Percentiles rank a stretch among this genome's conserved stretches.
These are phyloP conservation scores for Tachyglossus aculeatus DNA, from an alignment of 2,797 vertebrate species.

Conservation along the genomic window DNA sequence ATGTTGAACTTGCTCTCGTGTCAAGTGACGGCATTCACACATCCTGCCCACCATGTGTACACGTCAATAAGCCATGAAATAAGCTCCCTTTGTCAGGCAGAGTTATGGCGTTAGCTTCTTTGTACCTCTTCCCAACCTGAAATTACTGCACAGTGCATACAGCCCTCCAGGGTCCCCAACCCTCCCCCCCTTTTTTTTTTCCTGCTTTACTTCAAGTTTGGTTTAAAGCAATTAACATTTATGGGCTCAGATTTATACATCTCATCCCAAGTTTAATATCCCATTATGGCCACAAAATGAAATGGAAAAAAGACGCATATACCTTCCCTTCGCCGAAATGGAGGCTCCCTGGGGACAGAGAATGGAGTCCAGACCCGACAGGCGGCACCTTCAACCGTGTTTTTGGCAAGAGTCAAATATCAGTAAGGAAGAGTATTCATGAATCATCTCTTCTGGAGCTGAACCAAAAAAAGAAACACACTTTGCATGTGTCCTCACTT, in stretches of 20 bases:
- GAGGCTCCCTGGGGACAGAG: conserved; percentile 20
- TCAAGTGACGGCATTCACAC: too few species aligned
- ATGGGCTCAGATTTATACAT: conserved; percentile 37
- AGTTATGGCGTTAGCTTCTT: too few species aligned
- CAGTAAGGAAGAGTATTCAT: conserved; percentile 2
- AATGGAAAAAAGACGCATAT: conserved; percentile 55
- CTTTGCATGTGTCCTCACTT: conserved; percentile 16
- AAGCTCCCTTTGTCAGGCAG: too few species aligned
- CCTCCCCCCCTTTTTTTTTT: conserved; percentile 12
- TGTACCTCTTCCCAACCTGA: conserved; percentile 7
- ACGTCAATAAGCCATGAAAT: too few species aligned
- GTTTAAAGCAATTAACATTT: conserved; percentile 52
- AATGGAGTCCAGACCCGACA: conserved; percentile 18
- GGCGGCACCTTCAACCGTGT: not conserved
- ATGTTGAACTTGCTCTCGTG: too few species aligned
- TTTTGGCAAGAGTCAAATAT: not conserved
- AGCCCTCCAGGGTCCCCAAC: conserved; percentile 5
- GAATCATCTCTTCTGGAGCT: conserved; percentile 9
- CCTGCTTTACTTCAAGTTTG: conserved; percentile 32
- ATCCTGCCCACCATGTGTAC: too few species aligned
- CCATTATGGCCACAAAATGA: conserved; percentile 51
- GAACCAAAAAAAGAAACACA: conserved; percentile 2
- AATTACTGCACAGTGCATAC: not conserved
- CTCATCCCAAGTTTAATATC: conserved; percentile 51
- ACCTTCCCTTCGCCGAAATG: conserved; percentile 36